Base-by-base conservation (phyloP, 1,140 invertebrate genomes). In the Leptinotarsa defecta region DNA sequence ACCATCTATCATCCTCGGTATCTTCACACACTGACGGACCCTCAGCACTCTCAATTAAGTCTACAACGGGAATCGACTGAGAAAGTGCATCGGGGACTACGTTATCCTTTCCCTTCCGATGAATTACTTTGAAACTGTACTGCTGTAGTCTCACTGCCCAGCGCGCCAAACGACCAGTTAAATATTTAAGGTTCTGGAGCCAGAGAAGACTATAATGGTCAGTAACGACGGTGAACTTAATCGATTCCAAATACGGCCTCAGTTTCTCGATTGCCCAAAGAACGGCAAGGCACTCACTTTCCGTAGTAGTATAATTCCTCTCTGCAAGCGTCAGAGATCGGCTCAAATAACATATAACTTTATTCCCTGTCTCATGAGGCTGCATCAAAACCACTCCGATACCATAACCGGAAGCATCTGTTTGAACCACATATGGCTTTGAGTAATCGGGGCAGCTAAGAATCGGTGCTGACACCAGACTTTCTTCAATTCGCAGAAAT, bases 241-340 rank as follows among this genome's bases (percentile, higher is more conserved):
- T 82, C 2, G 83, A 84, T 70, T 86, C 82, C 4, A 89, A 61
- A 80, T 86, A 89, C 20, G 76, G 73, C n/a, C 81, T 49, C 64
- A 87, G 85, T 69, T 87, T 84, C 71, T 87, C 76, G 1, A 89
- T 77, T 3, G 83, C 84, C 76, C 79, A 83, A 27, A 89, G 62
- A 13, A 89, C 80, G 0, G 85, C 86, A 20, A 89, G 75, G 52
- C 83, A 85, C 83, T 90, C 88, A 71, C 82, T 79, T 79, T 90
- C 87, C 0, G 85, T 87, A 5, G 80, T 80, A 0, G 77, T 78
- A 74, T 87, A 89, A 27, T 87, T 86, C 70, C 68, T 78, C 80
- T 89, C 87, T 13, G 79, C 57, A 13, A 70, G 68, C n/a, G 64
- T 77, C 8, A 89, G 73, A 13, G 76, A 73, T 13, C 86, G 61